A percentile compares a stretch with the other conserved stretches of the same genome.
Evolutionary conservation across 1,140 invertebrate genomes (phyloP).

Genomic region (Heliconius himera): DNA sequence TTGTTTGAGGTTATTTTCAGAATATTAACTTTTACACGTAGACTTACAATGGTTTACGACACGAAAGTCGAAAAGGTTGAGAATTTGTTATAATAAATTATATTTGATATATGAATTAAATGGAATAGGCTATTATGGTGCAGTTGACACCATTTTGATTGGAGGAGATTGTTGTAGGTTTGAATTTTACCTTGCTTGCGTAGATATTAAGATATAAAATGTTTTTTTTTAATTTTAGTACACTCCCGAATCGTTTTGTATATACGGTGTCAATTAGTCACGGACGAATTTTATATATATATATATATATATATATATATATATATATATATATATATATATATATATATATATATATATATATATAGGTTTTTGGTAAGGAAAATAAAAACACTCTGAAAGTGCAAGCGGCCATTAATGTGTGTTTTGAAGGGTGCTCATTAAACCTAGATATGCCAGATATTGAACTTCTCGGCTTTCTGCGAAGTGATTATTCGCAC

Average conservation of each 20-base stretch:
- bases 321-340: background rate
- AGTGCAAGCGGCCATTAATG: background rate
- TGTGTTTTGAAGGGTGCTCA: background rate
- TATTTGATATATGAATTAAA: constrained; percentile 20
- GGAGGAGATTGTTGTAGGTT: background rate
- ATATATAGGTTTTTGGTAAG: background rate
- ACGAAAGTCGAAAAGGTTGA: constrained; percentile 16
- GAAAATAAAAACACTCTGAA: background rate
- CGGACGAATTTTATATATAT: too few relatives aligned
- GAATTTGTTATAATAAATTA: background rate
- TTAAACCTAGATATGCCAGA: too few relatives aligned
- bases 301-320: background rate
- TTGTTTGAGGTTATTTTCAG: constrained; percentile 18
- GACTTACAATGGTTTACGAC: constrained; percentile 20
- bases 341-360: too few relatives aligned
- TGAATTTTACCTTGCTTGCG: background rate
- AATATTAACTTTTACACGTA: constrained; percentile 29
- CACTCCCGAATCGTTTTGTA: too few relatives aligned
- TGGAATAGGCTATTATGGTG: background rate
- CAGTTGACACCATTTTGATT: background rate
- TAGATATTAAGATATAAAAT: too few relatives aligned
- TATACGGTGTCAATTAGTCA: too few relatives aligned
- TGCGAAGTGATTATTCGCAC: too few relatives aligned
- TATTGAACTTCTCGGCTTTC: too few relatives aligned
- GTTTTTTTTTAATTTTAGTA: too few relatives aligned